Conservation (phyloP, 2,888 invertebrate genomes). For the Calameuta filiformis region DNA sequence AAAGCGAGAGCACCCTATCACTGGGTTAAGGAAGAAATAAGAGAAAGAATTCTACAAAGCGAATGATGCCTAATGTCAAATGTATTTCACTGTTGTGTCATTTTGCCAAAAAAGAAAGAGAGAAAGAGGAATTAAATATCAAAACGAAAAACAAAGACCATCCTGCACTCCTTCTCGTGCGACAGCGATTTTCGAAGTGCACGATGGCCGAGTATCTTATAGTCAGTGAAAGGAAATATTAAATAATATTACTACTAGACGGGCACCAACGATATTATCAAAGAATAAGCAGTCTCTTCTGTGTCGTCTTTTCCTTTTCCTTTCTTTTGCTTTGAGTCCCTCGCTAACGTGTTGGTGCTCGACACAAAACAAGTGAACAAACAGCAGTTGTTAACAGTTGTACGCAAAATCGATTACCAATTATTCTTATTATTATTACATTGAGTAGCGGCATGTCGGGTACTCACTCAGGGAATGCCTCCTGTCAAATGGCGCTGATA, state of each 20-base stretch:
- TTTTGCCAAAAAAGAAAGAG: slow-evolving; percentile 61
- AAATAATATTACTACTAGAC: slow-evolving; percentile 11
- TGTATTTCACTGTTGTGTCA: not conserved
- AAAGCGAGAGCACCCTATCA: slow-evolving; percentile 25
- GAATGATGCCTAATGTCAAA: slow-evolving; percentile 65
- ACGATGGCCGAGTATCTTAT: not conserved
- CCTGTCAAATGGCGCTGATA: slow-evolving; percentile 66
- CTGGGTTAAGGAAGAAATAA: slow-evolving; percentile 56
- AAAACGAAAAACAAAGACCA: slow-evolving; percentile 33
- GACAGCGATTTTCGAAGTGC: not conserved
- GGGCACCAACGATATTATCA: slow-evolving; percentile 44
- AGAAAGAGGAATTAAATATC: slow-evolving; percentile 17
- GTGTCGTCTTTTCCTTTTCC: slow-evolving; percentile 15
- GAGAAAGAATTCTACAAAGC: slow-evolving; percentile 53
- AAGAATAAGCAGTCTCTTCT: slow-evolving; percentile 45
- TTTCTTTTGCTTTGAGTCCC: slow-evolving; percentile 17
- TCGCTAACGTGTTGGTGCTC: slow-evolving; percentile 50
- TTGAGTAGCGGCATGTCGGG: slow-evolving; percentile 65
- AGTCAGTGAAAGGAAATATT: not conserved
- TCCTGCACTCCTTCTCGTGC: not conserved
- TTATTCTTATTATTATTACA: slow-evolving; percentile 56
- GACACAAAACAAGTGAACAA: slow-evolving; percentile 60
- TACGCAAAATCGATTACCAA: slow-evolving; percentile 51
- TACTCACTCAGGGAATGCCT: slow-evolving; percentile 65
- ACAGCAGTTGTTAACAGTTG: slow-evolving; percentile 46